These are phyloP conservation scores for Zele albiditarsus DNA, from an alignment of 2,888 invertebrate genomes.

Conservation along the genomic window DNA sequence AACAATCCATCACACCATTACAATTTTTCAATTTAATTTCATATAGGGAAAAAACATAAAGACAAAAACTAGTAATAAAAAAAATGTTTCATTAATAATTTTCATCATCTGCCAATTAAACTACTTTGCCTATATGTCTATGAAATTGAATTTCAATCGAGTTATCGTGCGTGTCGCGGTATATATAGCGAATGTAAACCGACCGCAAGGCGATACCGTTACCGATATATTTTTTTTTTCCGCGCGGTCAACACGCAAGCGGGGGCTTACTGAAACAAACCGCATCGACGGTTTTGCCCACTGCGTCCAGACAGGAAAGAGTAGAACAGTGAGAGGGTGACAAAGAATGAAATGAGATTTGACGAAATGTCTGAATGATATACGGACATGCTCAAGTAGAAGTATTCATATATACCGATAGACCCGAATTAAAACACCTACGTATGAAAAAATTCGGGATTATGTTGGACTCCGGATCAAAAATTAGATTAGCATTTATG, in stretches of 20 bases:
- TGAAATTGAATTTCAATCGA: constrained; percentile 33
- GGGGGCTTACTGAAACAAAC: constrained; percentile 42
- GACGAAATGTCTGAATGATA: neutral
- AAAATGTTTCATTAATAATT: neutral
- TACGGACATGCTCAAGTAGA: neutral
- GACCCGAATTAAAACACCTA: neutral
- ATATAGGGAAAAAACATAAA: neutral
- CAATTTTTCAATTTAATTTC: neutral
- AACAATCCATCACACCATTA: neutral
- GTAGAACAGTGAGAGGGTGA: neutral
- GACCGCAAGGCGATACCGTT: constrained; percentile 65
- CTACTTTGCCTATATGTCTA: neutral
- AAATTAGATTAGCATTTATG: neutral
- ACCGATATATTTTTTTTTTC: constrained; percentile 56
- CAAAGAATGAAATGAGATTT: neutral
- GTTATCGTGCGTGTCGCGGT: constrained; percentile 53
- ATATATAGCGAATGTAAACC: constrained; percentile 60
- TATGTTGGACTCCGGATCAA: neutral
- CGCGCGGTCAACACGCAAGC: constrained; percentile 49
- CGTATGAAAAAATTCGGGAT: neutral
- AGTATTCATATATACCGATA: neutral
- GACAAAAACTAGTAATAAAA: neutral
- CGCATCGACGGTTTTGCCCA: constrained; percentile 30
- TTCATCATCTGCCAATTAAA: constrained; percentile 14
- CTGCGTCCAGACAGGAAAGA: constrained; percentile 9